Evolutionary conservation across 2,113 vertebrate genomes (phyloP).

Genomic region (Siphamia tubifer): DNA sequence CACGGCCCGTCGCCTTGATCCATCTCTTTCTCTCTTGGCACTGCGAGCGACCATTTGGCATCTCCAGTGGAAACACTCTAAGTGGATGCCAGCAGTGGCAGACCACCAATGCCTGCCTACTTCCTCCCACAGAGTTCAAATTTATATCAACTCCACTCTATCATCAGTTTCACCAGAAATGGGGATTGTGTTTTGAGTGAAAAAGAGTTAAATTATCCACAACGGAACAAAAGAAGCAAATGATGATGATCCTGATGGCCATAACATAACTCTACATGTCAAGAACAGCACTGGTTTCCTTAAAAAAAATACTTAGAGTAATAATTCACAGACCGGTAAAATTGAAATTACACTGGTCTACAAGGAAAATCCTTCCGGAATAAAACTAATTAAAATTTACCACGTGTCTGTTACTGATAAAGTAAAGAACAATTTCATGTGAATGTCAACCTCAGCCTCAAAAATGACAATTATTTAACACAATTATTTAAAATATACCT

Average conservation of each 20-base stretch:
- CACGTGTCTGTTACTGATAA: too few relatives aligned
- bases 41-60: conserved; percentile 56
- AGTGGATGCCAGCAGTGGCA: conserved; percentile 51
- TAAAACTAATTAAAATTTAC: too few relatives aligned
- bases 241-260: background rate
- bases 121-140: conserved; percentile 54
- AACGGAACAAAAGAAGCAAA: background rate
- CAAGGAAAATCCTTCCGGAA: too few relatives aligned
- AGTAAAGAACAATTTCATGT: too few relatives aligned
- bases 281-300: background rate
- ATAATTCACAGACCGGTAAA: too few relatives aligned
- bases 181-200: background rate
- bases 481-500: too few relatives aligned
- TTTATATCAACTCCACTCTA: conserved; percentile 44
- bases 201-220: background rate
- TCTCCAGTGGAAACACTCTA: conserved; percentile 48
- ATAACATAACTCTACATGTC: background rate
- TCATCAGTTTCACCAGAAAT: conserved; percentile 22
- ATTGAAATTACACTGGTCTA: too few relatives aligned
- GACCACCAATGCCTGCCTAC: conserved; percentile 41
- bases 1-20: conserved; percentile 52
- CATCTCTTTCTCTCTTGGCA: conserved; percentile 60
- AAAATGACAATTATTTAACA: too few relatives aligned
- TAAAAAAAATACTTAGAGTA: too few relatives aligned
- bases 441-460: too few relatives aligned